A percentile compares a stretch with the other conserved stretches of the same genome.
These are phyloP conservation scores for Rhynchomys soricoides DNA, from an alignment of 2,113 vertebrate genomes.

Conservation along the genomic window DNA sequence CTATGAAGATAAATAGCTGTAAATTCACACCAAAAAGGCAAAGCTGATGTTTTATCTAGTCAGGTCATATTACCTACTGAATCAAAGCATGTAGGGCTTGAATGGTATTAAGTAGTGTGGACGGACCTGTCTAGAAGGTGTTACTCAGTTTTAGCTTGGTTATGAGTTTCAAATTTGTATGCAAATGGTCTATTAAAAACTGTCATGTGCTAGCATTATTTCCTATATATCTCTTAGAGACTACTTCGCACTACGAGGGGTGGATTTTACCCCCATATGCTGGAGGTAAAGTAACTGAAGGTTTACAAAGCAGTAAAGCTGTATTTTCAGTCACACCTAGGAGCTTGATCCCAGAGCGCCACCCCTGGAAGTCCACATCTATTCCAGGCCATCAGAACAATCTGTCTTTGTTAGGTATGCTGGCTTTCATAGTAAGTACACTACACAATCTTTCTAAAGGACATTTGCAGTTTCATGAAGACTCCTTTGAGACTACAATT, in stretches of 20 bases:
- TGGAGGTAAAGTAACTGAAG: not conserved
- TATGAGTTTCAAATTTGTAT: constrained; percentile 15
- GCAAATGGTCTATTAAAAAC: constrained; percentile 5
- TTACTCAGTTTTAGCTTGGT: constrained; percentile 29
- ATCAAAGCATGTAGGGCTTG: not conserved
- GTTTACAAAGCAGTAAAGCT: not conserved
- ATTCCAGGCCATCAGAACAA: not conserved
- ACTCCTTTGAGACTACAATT: not conserved
- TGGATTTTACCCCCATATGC: not conserved
- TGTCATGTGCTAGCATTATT: not conserved
- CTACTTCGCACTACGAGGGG: not conserved
- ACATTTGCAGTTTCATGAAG: not conserved
- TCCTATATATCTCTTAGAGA: not conserved
- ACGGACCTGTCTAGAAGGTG: constrained; percentile 9
- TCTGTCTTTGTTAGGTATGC: not conserved
- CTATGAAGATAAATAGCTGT: constrained; percentile 5
- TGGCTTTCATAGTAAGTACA: not conserved
- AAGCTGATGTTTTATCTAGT: constrained; percentile 26
- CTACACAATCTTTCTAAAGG: constrained; percentile 4
- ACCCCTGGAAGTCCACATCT: not conserved
- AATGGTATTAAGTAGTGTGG: not conserved
- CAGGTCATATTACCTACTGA: not conserved
- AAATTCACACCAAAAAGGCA: constrained; percentile 42
- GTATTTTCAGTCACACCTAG: not conserved
- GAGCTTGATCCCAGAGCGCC: not conserved